A percentile compares a stretch with the other conserved stretches of the same genome.
Conservation (phyloP, 2,888 invertebrate genomes). For the Hydraecia micacea region DNA sequence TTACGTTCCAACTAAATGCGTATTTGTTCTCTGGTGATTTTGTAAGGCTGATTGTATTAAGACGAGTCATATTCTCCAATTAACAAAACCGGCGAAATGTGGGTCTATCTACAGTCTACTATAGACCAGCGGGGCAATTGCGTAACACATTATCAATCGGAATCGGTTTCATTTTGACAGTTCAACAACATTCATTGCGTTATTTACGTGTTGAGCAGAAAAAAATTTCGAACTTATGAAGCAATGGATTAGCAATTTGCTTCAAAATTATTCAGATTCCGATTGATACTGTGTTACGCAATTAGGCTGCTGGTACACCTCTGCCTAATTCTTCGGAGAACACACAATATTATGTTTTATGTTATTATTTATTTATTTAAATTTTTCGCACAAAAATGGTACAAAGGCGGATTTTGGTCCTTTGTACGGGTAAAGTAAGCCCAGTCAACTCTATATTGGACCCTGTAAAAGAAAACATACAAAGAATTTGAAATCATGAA, state of each 20-base stretch:
- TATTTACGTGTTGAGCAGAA: no score
- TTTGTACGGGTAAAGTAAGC: no score
- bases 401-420: not conserved
- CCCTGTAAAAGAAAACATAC: not conserved
- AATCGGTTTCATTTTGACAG: no score
- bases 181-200: no score
- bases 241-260: no score
- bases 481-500: not conserved
- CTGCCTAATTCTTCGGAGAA: not conserved
- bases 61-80: not conserved
- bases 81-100: not conserved
- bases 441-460: not conserved
- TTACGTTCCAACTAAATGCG: not conserved
- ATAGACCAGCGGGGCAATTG: no score
- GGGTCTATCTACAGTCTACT: not conserved
- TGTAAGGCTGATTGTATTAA: not conserved
- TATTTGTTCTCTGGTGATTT: conserved; percentile 11
- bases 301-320: no score
- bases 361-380: not conserved
- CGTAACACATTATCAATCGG: no score
- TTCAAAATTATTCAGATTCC: no score
- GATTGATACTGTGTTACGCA: no score
- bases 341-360: not conserved
- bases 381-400: no score
- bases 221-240: no score